phyloP scores from a whole-genome alignment of 2,113 vertebrate genomes.

The Chamaea fasciata region DNA sequence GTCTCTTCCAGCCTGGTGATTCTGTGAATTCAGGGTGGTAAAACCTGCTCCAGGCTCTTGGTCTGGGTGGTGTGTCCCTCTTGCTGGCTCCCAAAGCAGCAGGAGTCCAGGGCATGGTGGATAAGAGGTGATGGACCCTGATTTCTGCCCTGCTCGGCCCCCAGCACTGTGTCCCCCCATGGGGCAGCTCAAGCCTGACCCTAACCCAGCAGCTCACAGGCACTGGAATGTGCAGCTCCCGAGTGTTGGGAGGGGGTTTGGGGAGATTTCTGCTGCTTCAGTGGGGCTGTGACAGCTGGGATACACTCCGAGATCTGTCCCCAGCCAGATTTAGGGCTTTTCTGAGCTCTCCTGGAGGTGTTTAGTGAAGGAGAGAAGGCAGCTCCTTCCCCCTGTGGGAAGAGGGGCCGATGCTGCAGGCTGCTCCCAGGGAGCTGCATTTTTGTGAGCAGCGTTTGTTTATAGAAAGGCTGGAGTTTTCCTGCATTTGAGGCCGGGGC shows the following conservation, averaged over 20 bases:
- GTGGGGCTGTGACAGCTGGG: background rate
- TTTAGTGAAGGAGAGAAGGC: background rate
- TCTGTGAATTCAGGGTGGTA: background rate
- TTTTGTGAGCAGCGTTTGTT: background rate
- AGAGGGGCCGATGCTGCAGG: rapidly evolving
- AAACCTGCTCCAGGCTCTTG: background rate
- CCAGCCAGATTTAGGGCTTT: background rate
- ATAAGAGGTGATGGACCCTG: rapidly evolving
- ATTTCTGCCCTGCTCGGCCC: background rate
- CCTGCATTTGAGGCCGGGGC: background rate
- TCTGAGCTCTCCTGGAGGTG: rapidly evolving
- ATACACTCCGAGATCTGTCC: background rate
- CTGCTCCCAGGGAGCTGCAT: background rate
- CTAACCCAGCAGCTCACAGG: rapidly evolving
- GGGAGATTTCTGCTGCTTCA: background rate
- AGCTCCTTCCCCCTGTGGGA: background rate
- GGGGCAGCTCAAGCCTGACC: background rate
- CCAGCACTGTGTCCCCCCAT: rapidly evolving
- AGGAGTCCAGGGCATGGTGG: background rate
- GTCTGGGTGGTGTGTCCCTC: background rate
- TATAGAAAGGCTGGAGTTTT: background rate
- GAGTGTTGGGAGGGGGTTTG: rapidly evolving
- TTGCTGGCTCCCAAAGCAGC: background rate
- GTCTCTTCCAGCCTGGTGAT: too few species aligned
- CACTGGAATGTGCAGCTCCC: background rate